Evolutionary conservation across 2,797 vertebrate genomes (phyloP), one percentile per base, ranked within the genome.

Genomic region (Chrysocyon brachyurus): DNA sequence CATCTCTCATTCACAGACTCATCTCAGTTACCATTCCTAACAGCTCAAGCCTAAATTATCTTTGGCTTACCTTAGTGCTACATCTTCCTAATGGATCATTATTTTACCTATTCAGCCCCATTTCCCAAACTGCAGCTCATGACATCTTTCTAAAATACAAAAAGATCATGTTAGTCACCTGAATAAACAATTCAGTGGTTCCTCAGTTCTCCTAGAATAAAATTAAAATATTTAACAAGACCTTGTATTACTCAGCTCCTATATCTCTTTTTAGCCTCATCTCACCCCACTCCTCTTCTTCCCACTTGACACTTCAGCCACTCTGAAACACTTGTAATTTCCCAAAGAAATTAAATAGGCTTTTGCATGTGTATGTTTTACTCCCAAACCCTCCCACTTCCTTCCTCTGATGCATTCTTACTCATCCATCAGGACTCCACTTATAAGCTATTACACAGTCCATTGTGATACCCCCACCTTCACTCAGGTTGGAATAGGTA

Each of bases 211-310:
- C 66, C 28, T 85, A 87, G 57, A 70, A 72, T 68, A 75, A 66
- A 66, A n/a, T 88, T 89, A 52, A 96, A 61, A 52, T 14, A 85
- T 59, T 93, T 78, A 95, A 79, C 15, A 75, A 91, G 61, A 82
- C 12, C 22, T 86, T 81, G 46, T 33, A 36, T 95, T 87, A 57
- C 12, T 75, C 12, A 87, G 31, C 12, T 87, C 36, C 36, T 90
- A 52, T 0, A 22, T 70, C 26, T 95, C 66, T 46, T 83, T 79
- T 88, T 66, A 75, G 63, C 19, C 22, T 96, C 57, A 26, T 49
- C 57, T 88, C 57, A 94, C 4, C 49, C 54, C 16, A 54, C 52
- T 92, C 56, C 8, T 77, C 46, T 63, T 79, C 66, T 89, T 87
- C 40, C 66, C 24, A 84, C 26, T 40, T 61, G 68, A 78, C 19